A percentile compares a stretch with the other conserved stretches of the same genome.
Evolutionary conservation across 2,888 invertebrate genomes (phyloP).

Genomic region (Amblyjoppa proteus): DNA sequence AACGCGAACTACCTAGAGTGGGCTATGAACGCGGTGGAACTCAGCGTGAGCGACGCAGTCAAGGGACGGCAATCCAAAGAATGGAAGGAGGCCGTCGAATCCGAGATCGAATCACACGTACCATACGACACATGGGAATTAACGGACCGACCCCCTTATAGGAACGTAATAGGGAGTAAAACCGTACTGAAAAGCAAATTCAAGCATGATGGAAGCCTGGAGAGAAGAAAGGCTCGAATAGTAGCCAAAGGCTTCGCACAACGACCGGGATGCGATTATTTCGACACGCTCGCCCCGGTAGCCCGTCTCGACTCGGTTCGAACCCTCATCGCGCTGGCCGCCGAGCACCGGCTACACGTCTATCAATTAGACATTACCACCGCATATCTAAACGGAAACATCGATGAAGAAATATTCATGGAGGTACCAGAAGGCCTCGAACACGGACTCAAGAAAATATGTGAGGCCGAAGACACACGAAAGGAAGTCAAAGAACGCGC

Average conservation of each 20-base stretch:
- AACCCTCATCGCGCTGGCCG: not conserved
- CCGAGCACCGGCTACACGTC: not conserved
- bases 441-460: constrained; percentile 1
- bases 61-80: constrained; percentile 51
- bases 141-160: not conserved
- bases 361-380: constrained; percentile 27
- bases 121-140: constrained; percentile 9
- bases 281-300: constrained; percentile 3
- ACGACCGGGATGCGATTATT: constrained; percentile 20
- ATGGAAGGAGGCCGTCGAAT: constrained; percentile 66
- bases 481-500: not conserved
- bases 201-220: not conserved
- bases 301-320: constrained; percentile 14
- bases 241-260: constrained; percentile 28
- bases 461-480: not conserved
- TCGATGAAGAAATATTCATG: constrained; percentile 27
- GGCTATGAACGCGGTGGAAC: constrained; percentile 43
- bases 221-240: not conserved
- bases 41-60: constrained; percentile 49
- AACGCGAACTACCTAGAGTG: constrained; percentile 22
- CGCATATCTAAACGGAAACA: constrained; percentile 31
- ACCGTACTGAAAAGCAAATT: not conserved
- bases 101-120: constrained; percentile 15
- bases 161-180: constrained; percentile 13
- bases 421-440: constrained; percentile 7